Evolutionary conservation across 2,797 vertebrate genomes (phyloP), one percentile per base, ranked within the genome.

Genomic region (Chelon auratus): DNA sequence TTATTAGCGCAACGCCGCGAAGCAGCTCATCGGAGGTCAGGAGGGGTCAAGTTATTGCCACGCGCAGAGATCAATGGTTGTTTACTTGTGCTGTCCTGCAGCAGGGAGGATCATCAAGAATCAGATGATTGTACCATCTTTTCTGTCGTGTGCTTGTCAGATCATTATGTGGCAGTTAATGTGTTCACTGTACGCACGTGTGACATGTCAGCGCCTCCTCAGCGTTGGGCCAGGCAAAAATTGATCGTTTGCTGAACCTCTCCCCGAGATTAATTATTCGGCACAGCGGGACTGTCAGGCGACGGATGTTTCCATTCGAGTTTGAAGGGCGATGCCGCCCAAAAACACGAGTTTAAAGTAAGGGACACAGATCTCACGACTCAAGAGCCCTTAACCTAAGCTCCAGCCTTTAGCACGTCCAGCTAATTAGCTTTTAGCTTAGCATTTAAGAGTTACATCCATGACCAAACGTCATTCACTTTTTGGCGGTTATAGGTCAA

Each of bases 31-130:
- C 58, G 30, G 75, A 81, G 80, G 79, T 81, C 57, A 52, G 53
- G n/a, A 48, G 52, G 26, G 82, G 74, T 85, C 90, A 80, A 84
- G 58, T 64, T 77, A 66, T 61, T 62, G 17, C 72, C 11, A 12
- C 54, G 64, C 33, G 53, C 2, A 11, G 4, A 63, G 66, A 72
- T 63, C 48, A 67, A 50, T 61, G 48, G n/a, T 5, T 52, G 51
- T 61, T 72, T 61, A 69, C 24, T 60, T 47, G 68, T 45, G 2
- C 22, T 53, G 33, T 48, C 53, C 30, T 40, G 52, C 33, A 51
- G 58, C 68, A 50, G 62, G 47, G 47, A 50, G 26, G 39, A 36
- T 30, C 14, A 45, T 0, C 5, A 33, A 33, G 5, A 3, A 37
- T 42, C 37, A 17, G 57, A 39, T 24, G 0, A 4, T 15, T 36